Evolutionary conservation across 64 coral and sea anemone species (phyloP), one percentile per base, ranked within the genome.

Genomic region (Platygyra sinensis): DNA sequence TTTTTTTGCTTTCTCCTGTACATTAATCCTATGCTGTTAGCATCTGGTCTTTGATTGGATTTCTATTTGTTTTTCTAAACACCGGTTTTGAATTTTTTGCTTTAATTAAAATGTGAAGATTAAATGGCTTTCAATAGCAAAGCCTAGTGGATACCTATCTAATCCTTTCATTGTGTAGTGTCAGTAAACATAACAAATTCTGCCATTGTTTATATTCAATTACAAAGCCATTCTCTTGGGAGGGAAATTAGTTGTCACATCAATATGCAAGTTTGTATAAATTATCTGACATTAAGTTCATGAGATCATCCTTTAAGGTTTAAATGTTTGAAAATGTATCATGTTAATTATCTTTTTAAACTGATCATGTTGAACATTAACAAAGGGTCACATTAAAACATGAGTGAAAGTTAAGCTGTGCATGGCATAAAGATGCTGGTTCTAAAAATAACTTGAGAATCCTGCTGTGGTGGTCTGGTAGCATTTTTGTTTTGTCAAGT

Each of bases 51-150:
- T 65, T 67, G 30, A 83, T 83, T 33, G 46, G 17, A 42, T 22
- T n/a, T 6, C 46, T 83, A 55, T 80, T 80, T 80, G 55, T 80
- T 80, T 80, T 80, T 61, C 52, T 62, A 80, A 62, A 62, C 27
- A 32, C 52, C 0, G 5, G 5, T 82, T 65, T 83, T 83, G 32
- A 62, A 42, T 83, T 32, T n/a, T 62, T 83, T 28, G 59, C 80
- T 19, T 83, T 63, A 20, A 83, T 83, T 83, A 15, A 83, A 65
- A 64, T 10, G 30, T 65, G 30, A 38, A 85, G 81, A 85, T 85
- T 85, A 85, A 52, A 85, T 71, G 38, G 81, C 25, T 63, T 85
- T 85, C 31, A 51, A 71, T 52, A 13, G 22, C 39, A 64, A 24
- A 52, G 8, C 1, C 81, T 38, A 14, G 32, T 71, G 19, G 38